Conservation (phyloP, 1,140 invertebrate genomes). For the Brachionus asplanchnoidis region DNA sequence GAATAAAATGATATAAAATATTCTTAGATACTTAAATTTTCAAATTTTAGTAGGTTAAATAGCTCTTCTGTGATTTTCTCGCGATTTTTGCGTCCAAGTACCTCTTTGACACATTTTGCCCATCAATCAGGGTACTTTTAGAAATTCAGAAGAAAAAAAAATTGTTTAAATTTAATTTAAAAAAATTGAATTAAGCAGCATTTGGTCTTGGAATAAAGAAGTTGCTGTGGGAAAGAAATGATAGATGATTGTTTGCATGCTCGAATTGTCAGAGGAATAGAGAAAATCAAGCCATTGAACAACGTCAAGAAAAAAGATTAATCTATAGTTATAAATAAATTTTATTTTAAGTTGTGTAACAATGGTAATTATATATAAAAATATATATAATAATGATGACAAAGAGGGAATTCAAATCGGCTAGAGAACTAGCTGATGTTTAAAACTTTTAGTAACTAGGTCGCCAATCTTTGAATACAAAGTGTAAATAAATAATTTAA, state of each 20-base stretch:
- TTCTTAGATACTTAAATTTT: no score
- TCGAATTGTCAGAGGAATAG: background rate
- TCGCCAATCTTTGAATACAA: background rate
- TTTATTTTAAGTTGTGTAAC: background rate
- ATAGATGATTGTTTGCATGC: background rate
- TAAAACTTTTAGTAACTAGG: background rate
- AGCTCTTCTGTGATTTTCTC: no score
- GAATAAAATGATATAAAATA: no score
- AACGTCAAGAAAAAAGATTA: background rate
- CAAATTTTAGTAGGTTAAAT: no score
- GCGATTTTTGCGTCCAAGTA: no score
- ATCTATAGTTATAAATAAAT: background rate
- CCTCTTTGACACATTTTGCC: no score
- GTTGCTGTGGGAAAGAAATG: background rate
- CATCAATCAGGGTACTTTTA: background rate
- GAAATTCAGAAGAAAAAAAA: background rate
- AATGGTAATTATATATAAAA: no score
- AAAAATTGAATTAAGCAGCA: background rate
- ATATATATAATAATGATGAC: no score
- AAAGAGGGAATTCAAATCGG: background rate
- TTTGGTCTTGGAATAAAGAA: background rate
- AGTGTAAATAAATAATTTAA: conserved; percentile 6
- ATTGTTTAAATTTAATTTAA: background rate
- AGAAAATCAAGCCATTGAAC: background rate
- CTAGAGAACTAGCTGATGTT: background rate